Evolutionary conservation across 2,797 vertebrate genomes (phyloP).

Genomic region (Sebastiscus tertius): DNA sequence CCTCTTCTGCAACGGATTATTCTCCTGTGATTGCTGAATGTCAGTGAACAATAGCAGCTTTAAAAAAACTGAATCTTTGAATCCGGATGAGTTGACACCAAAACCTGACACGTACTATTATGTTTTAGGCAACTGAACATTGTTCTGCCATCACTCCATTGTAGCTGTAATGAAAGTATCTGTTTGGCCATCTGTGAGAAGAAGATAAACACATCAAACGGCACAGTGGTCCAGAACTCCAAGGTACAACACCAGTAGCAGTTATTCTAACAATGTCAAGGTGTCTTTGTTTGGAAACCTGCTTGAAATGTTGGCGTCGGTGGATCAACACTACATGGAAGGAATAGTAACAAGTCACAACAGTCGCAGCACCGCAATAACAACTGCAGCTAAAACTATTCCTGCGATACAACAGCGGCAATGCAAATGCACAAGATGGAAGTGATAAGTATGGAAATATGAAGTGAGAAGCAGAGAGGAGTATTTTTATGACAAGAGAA

Average conservation of each 20-base stretch:
- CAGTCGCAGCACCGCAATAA: neutral
- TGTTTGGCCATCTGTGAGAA: slow-evolving; percentile 13
- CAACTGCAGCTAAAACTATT: slow-evolving; percentile 3
- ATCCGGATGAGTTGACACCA: slow-evolving; percentile 13
- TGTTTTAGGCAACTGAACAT: slow-evolving; percentile 23
- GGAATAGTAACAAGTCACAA: neutral
- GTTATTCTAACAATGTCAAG: neutral
- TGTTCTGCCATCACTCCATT: slow-evolving; percentile 14
- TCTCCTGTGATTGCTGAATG: slow-evolving; percentile 32
- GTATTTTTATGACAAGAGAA: slow-evolving; percentile 14
- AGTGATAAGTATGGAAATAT: neutral
- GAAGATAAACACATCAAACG: slow-evolving; percentile 12
- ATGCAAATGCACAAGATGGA: neutral
- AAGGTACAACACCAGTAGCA: neutral
- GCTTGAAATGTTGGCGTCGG: neutral
- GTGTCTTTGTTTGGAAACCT: slow-evolving; percentile 3
- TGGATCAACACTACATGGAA: neutral
- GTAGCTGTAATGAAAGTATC: slow-evolving; percentile 8
- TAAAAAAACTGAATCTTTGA: neutral
- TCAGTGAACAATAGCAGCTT: slow-evolving; percentile 44
- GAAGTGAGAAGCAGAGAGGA: slow-evolving; percentile 1
- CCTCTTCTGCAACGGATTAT: slow-evolving; percentile 33
- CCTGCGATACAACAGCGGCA: neutral
- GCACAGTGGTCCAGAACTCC: neutral
- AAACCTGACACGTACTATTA: slow-evolving; percentile 30